phyloP scores from a whole-genome alignment of 2,113 vertebrate species.

The Tinamus guttatus region DNA sequence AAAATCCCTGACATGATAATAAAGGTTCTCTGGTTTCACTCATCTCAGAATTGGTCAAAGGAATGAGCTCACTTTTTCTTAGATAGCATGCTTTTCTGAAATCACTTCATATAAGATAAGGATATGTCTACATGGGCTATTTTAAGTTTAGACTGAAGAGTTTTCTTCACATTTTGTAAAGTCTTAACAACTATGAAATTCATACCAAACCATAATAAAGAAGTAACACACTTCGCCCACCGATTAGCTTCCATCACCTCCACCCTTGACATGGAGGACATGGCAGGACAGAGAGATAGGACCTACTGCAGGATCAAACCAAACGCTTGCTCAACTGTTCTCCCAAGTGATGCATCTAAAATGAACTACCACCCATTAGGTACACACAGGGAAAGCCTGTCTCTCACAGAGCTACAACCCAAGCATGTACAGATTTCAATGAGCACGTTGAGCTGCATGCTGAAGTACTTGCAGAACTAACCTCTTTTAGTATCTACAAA shows the following conservation, averaged over 20 bases:
- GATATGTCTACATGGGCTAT: background rate
- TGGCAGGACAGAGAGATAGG: background rate
- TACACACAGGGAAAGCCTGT: background rate
- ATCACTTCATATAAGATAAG: background rate
- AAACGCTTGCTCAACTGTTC: fast-evolving
- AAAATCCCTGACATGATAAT: background rate
- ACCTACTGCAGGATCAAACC: background rate
- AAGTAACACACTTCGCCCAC: background rate
- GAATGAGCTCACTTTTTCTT: background rate
- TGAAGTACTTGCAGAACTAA: background rate
- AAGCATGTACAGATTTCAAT: background rate
- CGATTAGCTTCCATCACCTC: background rate
- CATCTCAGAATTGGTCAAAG: background rate
- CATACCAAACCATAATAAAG: background rate
- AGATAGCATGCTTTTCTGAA: background rate
- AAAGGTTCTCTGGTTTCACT: background rate
- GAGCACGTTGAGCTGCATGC: background rate
- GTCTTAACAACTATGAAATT: background rate
- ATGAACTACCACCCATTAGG: background rate
- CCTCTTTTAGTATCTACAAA: background rate
- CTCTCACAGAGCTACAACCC: fast-evolving
- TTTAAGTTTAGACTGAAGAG: background rate
- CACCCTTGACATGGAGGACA: fast-evolving
- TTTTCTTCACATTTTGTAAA: background rate
- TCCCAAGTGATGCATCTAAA: background rate